Base-by-base conservation (phyloP, 2,113 vertebrate species). In the Orthonyx spaldingii region DNA sequence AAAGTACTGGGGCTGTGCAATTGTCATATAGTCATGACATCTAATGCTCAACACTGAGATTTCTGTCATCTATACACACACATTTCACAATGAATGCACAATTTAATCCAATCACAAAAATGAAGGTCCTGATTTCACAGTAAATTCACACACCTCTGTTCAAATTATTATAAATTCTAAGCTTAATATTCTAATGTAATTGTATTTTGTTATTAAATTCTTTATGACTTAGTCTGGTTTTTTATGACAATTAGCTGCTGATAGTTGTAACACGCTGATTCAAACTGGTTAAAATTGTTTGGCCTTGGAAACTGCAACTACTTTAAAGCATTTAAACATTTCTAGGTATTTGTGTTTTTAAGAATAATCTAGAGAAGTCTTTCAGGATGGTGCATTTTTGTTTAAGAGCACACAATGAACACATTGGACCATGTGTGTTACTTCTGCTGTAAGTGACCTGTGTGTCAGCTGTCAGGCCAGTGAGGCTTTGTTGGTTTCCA, bases 371-470 rank as follows among this genome's bases (percentile, higher is more conserved):
- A 60, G 37, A 66, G 8, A 84, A 84, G 8, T 41, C 46, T 46
- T 55, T 81, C 46, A 86, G 50, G 37, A 71, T 26, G 35, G 37
- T 49, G 30, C 7, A 32, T 50, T 83, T 93, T 46, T 86, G 32
- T 61, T 78, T 60, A 82, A 78, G 41, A 56, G 52, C 12, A 56
- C 10, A 53, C 14, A 55, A 9, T 15, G 27, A 77, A 77, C 32
- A 49, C 24, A 55, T 0, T 35, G 26, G 47, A 50, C 8, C 23
- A 70, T 0, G 0, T 32, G 32, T 75, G 28, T 42, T 47, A 66
- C 23, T 72, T 72, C 41, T 92, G 61, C 49, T 88, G 8, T 13
- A 63, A 59, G 39, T 72, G 53, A 79, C 24, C 64, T 42, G 10
- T 13, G 56, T 12, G 22, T 39, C 49, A 65, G 33, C 23, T 77